Evolutionary conservation across 2,797 vertebrate species (phyloP), one percentile per base, ranked within the genome.

Genomic region (Benthosema pterotum): DNA sequence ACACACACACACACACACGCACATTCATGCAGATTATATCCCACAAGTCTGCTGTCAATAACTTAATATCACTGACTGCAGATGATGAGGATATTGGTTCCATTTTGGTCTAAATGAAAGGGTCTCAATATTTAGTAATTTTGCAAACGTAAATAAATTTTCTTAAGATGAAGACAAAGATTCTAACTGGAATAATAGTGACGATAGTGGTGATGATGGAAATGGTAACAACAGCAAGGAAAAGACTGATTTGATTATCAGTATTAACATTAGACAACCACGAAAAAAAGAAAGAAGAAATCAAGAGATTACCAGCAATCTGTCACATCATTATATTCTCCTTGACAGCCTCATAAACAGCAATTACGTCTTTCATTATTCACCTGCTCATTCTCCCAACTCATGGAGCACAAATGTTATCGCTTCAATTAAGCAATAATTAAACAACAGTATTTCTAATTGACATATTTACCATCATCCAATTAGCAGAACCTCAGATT

Each of bases 371-470:
- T 87, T 88, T 87, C 87, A 92, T 90, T 88, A 89, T 91, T 90
- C 90, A 91, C 88, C 90, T 90, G 88, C 88, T 91, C 74, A 58
- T 78, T 83, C 78, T 78, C 75, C 75, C 78, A 81, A 84, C 87
- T 83, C 81, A 73, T 74, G 76, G 77, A 83, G 88, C 85, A 82
- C 87, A 84, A 87, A 89, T 87, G 78, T 86, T 89, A 91, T 88
- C 82, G 83, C 87, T 86, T 86, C 81, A 88, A 91, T 91, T 91
- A 91, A 88, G 83, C 85, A 78, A 78, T 89, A 90, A 91, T 92
- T 91, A 90, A 90, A 89, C 86, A 89, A 89, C 84, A 88, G 78
- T 81, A 79, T 89, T 87, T 86, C 83, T 90, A 90, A 92, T 87
- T 91, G 89, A 88, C 88, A 84, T 67, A 68, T 87, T 88, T 86